Evolutionary conservation across 2,113 vertebrate genomes (phyloP), one percentile per base, ranked within the genome.

Genomic region (Antigone vipio): DNA sequence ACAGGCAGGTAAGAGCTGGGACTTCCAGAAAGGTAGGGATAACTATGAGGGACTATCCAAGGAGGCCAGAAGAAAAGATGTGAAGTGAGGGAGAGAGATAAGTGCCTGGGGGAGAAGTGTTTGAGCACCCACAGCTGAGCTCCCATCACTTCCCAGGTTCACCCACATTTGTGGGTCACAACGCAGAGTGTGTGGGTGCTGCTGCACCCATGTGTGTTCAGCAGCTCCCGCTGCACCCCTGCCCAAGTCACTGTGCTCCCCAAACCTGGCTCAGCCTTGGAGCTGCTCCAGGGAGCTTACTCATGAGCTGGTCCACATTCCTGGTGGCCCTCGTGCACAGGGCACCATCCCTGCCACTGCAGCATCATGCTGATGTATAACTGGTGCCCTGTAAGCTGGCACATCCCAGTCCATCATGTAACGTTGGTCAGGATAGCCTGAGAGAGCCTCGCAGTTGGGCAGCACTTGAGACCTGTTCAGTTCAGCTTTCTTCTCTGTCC

Each of bases 401-500:
- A 44, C 55, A 29, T 27, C 72, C 21, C 0, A 0, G 18, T 30
- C 50, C 75, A 15, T 14, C 47, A 12, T 0, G 6, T 60, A 44
- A 24, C 3, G 0, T 29, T 34, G 56, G 27, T 27, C 4, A 3
- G 55, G 60, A 16, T 5, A 76, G 32, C 55, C 80, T 16, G 42
- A 63, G 56, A 63, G 29, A 81, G 9, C 34, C 78, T 88, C 0
- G 0, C 49, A 24, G 26, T 9, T 50, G 75, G 45, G 42, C 68
- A 91, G 68, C 24, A 5, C 34, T 47, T 34, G 73, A 64, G 53
- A 84, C n/a, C 67, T 77, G 45, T 58, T 91, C 6, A 0, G 62
- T 60, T 62, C 74, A 93, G 66, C 81, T 93, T 94, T 85, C 78
- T 83, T 92, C 86, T 95, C 95, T 97, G 63, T 93, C 84, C 71